Conservation (phyloP, 2,888 invertebrate species). For the Sturmia bella region DNA sequence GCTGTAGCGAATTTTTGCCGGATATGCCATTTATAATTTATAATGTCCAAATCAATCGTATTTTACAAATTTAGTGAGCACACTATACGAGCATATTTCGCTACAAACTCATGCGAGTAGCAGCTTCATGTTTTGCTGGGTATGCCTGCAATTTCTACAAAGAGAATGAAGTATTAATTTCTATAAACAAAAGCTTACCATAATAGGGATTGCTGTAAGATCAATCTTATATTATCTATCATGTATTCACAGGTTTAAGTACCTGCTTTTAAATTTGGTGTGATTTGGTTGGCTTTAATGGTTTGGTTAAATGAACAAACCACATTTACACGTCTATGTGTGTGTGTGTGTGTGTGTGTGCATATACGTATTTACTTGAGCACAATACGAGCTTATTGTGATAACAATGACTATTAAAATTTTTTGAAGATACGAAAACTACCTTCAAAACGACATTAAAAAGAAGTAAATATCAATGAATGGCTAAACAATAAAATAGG, state of each 20-base stretch:
- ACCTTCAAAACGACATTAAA: constrained; percentile 59
- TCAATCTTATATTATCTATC: background rate
- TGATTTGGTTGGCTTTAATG: background rate
- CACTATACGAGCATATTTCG: too few relatives aligned
- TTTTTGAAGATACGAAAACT: constrained; percentile 63
- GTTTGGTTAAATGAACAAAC: background rate
- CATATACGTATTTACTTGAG: background rate
- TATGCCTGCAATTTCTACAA: too few relatives aligned
- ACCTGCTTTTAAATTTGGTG: constrained; percentile 3
- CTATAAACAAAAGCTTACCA: background rate
- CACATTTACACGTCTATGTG: too few relatives aligned
- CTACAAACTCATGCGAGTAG: too few relatives aligned
- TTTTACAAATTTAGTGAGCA: too few relatives aligned
- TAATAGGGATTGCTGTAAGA: background rate
- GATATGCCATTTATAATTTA: too few relatives aligned
- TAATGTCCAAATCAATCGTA: too few relatives aligned
- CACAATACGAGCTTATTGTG: constrained; percentile 44
- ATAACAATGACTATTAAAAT: constrained; percentile 40
- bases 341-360: too few relatives aligned
- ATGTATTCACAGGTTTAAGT: constrained; percentile 23
- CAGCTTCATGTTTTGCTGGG: too few relatives aligned
- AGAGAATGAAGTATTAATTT: background rate
- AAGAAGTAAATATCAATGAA: constrained; percentile 24
- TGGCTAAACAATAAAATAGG: constrained; percentile 22
- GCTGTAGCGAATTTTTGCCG: background rate